phyloP scores from a whole-genome alignment of 2,888 invertebrate genomes.

The Lissocephala sabroskyi region DNA sequence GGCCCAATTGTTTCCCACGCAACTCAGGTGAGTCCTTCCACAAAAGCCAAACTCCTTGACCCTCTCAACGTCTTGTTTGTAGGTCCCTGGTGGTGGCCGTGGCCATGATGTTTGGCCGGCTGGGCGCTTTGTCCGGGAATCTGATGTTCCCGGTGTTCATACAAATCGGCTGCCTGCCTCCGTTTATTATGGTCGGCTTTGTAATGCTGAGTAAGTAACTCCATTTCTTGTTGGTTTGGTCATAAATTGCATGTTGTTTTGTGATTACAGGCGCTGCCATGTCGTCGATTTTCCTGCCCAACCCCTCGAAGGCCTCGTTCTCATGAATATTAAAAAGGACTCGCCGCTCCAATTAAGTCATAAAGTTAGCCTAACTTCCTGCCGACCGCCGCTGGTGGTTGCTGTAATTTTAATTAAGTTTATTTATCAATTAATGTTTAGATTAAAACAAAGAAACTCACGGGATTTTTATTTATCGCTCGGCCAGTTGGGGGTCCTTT shows the following conservation, averaged over 20 bases:
- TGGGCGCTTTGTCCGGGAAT: conserved; percentile 82
- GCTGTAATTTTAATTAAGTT: too few relatives aligned
- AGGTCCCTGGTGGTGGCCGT: conserved; percentile 83
- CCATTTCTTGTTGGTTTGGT: background rate
- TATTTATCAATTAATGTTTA: too few relatives aligned
- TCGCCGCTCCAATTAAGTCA: conserved; percentile 23
- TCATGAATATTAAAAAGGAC: too few relatives aligned
- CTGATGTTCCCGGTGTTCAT: conserved; percentile 81
- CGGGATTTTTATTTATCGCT: too few relatives aligned
- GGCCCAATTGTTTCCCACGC: conserved; percentile 68
- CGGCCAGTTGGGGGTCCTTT: too few relatives aligned
- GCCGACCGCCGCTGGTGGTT: too few relatives aligned
- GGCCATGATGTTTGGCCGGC: conserved; percentile 80
- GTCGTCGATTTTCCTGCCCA: conserved; percentile 53
- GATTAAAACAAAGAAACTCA: too few relatives aligned
- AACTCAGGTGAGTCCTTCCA: conserved; percentile 63
- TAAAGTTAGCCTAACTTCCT: too few relatives aligned
- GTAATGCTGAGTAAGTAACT: conserved; percentile 76
- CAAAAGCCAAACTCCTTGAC: background rate
- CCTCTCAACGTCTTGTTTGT: conserved; percentile 8
- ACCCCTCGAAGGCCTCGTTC: conserved; percentile 43
- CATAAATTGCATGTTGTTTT: background rate
- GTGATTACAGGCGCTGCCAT: conserved; percentile 44
- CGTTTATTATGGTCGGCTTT: conserved; percentile 79
- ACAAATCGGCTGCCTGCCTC: conserved; percentile 80